A percentile compares a stretch with the other conserved stretches of the same genome.
phyloP scores from a whole-genome alignment of 2,113 vertebrate species.

The Vimba vimba region DNA sequence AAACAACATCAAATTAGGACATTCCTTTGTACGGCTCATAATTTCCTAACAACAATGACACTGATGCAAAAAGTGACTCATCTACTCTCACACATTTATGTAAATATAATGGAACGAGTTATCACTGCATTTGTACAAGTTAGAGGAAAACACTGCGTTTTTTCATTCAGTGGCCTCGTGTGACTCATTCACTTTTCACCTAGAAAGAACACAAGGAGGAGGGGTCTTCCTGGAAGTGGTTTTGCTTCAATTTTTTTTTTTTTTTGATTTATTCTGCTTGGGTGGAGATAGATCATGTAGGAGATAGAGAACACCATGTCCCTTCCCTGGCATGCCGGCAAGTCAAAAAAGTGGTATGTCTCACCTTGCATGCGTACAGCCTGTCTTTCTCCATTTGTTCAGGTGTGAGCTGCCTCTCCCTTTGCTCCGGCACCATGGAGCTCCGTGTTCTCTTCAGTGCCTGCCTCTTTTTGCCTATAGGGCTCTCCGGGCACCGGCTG shows the following conservation, averaged over 20 bases:
- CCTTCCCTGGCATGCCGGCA: conserved; percentile 13
- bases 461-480: conserved; percentile 58
- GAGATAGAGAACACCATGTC: conserved; percentile 53
- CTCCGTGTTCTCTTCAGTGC: conserved; percentile 70
- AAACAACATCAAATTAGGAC: background rate
- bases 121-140: background rate
- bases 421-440: conserved; percentile 55
- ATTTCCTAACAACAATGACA: background rate
- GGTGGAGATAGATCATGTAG: conserved; percentile 31
- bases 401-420: conserved; percentile 63
- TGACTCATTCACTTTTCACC: conserved; percentile 45
- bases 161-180: background rate
- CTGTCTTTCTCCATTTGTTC: conserved; percentile 63
- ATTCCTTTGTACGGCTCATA: background rate
- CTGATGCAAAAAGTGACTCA: conserved; percentile 3
- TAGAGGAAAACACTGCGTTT: background rate
- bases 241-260: conserved; percentile 9
- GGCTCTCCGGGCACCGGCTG: conserved; percentile 51
- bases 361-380: conserved; percentile 76
- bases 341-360: conserved; percentile 29
- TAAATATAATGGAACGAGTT: background rate
- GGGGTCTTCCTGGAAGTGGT: conserved; percentile 38
- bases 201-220: conserved; percentile 13
- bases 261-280: conserved; percentile 8
- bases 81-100: conserved; percentile 27